Percentiles rank a stretch among this genome's conserved stretches.
Evolutionary conservation across 2,797 vertebrate genomes (phyloP).

Genomic region (Bucorvus abyssinicus): DNA sequence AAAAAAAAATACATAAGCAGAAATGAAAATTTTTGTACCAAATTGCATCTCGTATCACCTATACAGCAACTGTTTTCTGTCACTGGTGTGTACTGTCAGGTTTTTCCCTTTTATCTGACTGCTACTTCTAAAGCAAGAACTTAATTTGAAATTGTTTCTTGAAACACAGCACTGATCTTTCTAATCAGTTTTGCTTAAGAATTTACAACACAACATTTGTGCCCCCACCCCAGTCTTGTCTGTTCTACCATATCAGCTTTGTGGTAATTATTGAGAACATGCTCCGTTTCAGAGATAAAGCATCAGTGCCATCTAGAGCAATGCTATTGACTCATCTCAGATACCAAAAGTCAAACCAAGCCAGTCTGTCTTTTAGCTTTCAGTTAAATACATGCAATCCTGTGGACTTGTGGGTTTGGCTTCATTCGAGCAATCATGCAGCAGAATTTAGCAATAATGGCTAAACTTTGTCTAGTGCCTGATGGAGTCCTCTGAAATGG

Average conservation of each 20-base stretch:
- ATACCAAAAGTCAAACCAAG: neutral
- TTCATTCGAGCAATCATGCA: neutral
- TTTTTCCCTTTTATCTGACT: neutral
- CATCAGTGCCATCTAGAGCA: neutral
- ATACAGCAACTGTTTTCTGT: neutral
- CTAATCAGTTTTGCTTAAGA: neutral
- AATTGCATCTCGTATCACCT: neutral
- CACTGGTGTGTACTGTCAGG: neutral
- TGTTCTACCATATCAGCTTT: neutral
- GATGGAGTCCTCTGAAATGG: constrained; percentile 1
- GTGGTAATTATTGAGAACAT: neutral
- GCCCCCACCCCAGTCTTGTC: neutral
- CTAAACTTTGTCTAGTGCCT: neutral
- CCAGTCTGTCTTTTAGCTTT: neutral
- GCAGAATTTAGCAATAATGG: constrained; percentile 29
- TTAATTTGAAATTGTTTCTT: neutral
- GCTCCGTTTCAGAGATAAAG: neutral
- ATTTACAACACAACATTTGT: neutral
- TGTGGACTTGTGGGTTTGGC: constrained; percentile 27
- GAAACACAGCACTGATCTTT: neutral
- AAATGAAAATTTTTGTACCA: neutral
- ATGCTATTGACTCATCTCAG: neutral
- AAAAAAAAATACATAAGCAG: neutral
- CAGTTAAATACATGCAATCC: constrained; percentile 35
- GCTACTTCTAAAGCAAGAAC: neutral